Percentiles rank a stretch among this genome's conserved stretches.
Conservation (phyloP, 1,140 invertebrate genomes). For the Drosophila kohkoa region DNA sequence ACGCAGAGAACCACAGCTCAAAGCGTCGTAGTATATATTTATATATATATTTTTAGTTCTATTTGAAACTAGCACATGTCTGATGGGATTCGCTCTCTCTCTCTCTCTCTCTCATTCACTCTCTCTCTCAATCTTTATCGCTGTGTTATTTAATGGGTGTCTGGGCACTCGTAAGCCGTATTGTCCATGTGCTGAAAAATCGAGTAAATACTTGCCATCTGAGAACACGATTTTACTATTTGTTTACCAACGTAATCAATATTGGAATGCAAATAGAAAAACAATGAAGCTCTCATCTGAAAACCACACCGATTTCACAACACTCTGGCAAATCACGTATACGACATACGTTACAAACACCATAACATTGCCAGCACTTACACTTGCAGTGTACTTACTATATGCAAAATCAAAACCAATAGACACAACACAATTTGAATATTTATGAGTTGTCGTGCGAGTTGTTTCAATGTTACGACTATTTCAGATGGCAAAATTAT, state of each 20-base stretch:
- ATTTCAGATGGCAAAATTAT: slow-evolving; percentile 29
- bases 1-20: slow-evolving; percentile 38
- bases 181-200: slow-evolving; percentile 46
- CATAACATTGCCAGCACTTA: background rate
- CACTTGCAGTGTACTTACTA: background rate
- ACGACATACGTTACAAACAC: background rate
- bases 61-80: slow-evolving; percentile 17
- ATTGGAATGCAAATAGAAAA: slow-evolving; percentile 41
- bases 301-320: slow-evolving; percentile 24
- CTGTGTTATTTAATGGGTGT: slow-evolving; percentile 28
- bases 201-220: slow-evolving; percentile 75
- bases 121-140: background rate
- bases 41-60: slow-evolving; percentile 3
- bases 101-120: background rate
- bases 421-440: slow-evolving; percentile 66
- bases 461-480: slow-evolving; percentile 52
- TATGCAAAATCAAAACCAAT: slow-evolving; percentile 52
- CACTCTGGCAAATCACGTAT: slow-evolving; percentile 10
- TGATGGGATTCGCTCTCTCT: background rate
- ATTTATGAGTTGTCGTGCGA: slow-evolving; percentile 73
- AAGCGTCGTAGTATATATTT: background rate
- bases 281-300: slow-evolving; percentile 5
- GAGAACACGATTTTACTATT: slow-evolving; percentile 80
- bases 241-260: slow-evolving; percentile 80
- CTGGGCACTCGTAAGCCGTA: slow-evolving; percentile 17